Evolutionary conservation across 2,797 vertebrate species (phyloP), one percentile per base, ranked within the genome.

Genomic region (Cyclura pinguis): DNA sequence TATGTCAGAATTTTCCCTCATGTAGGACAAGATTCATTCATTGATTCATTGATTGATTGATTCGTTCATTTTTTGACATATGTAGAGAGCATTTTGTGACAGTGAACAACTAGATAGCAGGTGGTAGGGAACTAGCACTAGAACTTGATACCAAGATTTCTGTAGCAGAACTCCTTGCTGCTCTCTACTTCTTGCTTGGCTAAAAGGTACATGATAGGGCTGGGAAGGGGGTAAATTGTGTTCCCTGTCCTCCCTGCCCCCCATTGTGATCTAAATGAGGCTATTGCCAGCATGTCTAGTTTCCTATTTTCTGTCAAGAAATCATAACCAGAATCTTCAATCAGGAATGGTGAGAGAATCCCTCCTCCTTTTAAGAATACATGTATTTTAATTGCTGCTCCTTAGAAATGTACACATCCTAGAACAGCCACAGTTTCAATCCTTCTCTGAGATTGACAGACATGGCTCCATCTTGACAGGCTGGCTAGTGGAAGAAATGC

Each of bases 391-490:
- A 59, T 72, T 59, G 0, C 64, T 89, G 27, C 32, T 27, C 76
- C 42, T 87, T 59, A 82, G 73, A 18, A 74, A 8, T 6, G 38
- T 80, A 3, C 74, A 74, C 86, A 12, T 67, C 92, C 12, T 90
- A 93, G 27, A 90, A 91, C 64, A 84, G 72, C 24, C 47, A 55
- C 78, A 42, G 52, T 93, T 93, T 59, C 64, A 86, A 1, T 82
- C 81, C 89, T 52, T 93, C n/a, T 92, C 80, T 92, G 57, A 0
- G 1, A 86, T 62, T 93, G 93, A 81, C 38, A 89, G 67, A 38
- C 57, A 38, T 85, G 52, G 6, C 52, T 95, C 69, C 27, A 85
- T 93, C 83, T 29, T 93, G 87, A 74, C 38, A 92, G 73, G 38
- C 38, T 77, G 42, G 59, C 32, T 67, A 86, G 64, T 10, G 20